Base-by-base conservation (phyloP, 2,797 vertebrate genomes). In the Cryptoprocta ferox region DNA sequence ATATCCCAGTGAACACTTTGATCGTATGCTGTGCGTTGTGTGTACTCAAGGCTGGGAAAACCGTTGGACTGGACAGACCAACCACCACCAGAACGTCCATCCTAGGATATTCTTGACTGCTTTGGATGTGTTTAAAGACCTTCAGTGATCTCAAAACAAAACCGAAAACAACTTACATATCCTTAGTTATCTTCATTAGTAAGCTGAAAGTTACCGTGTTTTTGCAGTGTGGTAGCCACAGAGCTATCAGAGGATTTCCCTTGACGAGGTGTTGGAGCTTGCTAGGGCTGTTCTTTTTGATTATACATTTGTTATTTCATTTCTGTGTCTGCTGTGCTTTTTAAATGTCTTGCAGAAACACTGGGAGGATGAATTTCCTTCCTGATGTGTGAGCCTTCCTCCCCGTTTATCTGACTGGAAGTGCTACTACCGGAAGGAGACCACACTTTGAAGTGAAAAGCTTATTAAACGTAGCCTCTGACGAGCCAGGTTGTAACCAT, bases 321-420 rank as follows among this genome's bases (percentile, higher is more conserved):
- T 76, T 65, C 50, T 86, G 70, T 86, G 93, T 95, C 75, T 68
- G 53, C 28, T 91, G 21, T 84, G 19, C 37, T 87, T 92, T 92
- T 81, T 89, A 21, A 79, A 89, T 81, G 87, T 76, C 71, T 87
- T 75, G 42, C 66, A 94, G 78, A 92, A 89, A 73, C 68, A 84
- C 42, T 83, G n/a, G 70, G 61, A 93, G 68, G 68, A 66, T 35
- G 26, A 68, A 50, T 80, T 83, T 90, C 39, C 87, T 80, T 84
- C 30, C 63, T 91, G n/a, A 18, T 59, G 30, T 86, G 15, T 59
- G 26, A 92, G 59, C 79, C 19, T 70, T 37, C 24, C 32, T 5
- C 70, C 13, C 16, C 12, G 3, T 37, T 88, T 78, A 48, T 87
- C 42, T 83, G 70, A 56, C 48, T 83, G 37, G 48, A 96, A 86